phyloP scores from a whole-genome alignment of 2,797 vertebrate species.

The Luscinia megarhynchos region DNA sequence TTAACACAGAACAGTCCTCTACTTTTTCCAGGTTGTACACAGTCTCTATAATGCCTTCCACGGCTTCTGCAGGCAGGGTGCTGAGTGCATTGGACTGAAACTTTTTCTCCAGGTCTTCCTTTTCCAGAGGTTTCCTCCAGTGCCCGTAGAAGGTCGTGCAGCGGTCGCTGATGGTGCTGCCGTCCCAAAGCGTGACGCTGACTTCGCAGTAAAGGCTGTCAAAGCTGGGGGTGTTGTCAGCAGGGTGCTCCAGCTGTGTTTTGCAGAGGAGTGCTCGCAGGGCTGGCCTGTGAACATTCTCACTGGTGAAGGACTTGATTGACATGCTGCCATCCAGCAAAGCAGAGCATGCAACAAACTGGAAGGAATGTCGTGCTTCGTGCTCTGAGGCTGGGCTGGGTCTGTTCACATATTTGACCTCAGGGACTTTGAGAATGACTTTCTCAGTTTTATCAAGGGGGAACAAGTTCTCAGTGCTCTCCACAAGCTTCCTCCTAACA shows the following conservation, averaged over 20 bases:
- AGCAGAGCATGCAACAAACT: conserved; percentile 87
- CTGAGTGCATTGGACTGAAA: conserved; percentile 83
- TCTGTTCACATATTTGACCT: conserved; percentile 87
- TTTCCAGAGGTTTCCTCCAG: conserved; percentile 91
- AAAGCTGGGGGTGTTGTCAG: conserved; percentile 88
- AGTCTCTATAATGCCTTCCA: conserved; percentile 79
- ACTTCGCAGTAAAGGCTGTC: conserved; percentile 89
- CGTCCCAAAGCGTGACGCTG: conserved; percentile 69
- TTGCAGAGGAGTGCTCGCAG: conserved; percentile 82
- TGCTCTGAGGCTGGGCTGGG: conserved; percentile 87
- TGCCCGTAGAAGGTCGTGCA: conserved; percentile 92
- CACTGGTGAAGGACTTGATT: conserved; percentile 78
- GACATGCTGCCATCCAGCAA: conserved; percentile 85
- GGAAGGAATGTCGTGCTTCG: conserved; percentile 93
- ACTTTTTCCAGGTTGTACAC: conserved; percentile 83
- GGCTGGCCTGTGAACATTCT: conserved; percentile 74
- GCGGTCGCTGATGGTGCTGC: conserved; percentile 52
- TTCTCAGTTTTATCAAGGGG: conserved; percentile 75
- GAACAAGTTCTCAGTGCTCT: background rate
- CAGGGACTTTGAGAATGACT: conserved; percentile 85
- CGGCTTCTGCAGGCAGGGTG: conserved; percentile 73
- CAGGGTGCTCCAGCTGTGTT: conserved; percentile 81
- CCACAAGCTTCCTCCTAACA: conserved; percentile 78
- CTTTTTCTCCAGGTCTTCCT: conserved; percentile 85
- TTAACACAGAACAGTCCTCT: conserved; percentile 78